phyloP scores from a whole-genome alignment of 1,140 invertebrate genomes.

The Akabosia matsudoensis region DNA sequence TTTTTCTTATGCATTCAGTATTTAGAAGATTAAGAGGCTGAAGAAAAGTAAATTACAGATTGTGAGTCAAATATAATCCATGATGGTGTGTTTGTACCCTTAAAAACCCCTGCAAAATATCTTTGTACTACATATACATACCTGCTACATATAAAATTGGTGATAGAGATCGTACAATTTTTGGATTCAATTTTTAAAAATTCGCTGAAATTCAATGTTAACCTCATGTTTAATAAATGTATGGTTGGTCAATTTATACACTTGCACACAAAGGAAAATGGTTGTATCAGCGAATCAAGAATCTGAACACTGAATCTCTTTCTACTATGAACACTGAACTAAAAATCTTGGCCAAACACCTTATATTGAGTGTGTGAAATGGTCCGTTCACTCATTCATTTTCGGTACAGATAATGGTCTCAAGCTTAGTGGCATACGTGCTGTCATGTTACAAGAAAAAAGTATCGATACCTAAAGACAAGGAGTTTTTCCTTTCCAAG shows the following conservation, averaged over 20 bases:
- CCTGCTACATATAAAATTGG: background rate
- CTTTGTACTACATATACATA: background rate
- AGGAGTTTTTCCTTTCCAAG: background rate
- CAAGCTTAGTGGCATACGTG: too few species aligned
- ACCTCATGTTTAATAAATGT: too few species aligned
- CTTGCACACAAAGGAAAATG: background rate
- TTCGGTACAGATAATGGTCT: background rate
- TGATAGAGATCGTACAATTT: too few species aligned
- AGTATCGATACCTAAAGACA: background rate
- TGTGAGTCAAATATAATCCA: slow-evolving; percentile 9
- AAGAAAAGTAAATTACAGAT: slow-evolving; percentile 20
- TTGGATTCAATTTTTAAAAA: too few species aligned
- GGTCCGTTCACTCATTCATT: slow-evolving; percentile 3
- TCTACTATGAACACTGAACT: background rate
- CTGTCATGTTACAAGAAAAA: too few species aligned
- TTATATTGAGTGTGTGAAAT: background rate
- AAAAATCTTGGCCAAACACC: background rate
- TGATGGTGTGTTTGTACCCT: slow-evolving; percentile 5
- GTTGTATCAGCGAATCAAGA: background rate
- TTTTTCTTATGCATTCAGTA: background rate
- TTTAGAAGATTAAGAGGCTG: background rate
- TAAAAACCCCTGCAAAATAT: background rate
- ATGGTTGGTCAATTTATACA: background rate
- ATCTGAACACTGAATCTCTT: background rate
- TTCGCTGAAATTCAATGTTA: too few species aligned